Percentiles rank a stretch among this genome's conserved stretches.
These are phyloP conservation scores for Lipophrys pholis DNA, from an alignment of 2,113 vertebrate species.

Conservation along the genomic window DNA sequence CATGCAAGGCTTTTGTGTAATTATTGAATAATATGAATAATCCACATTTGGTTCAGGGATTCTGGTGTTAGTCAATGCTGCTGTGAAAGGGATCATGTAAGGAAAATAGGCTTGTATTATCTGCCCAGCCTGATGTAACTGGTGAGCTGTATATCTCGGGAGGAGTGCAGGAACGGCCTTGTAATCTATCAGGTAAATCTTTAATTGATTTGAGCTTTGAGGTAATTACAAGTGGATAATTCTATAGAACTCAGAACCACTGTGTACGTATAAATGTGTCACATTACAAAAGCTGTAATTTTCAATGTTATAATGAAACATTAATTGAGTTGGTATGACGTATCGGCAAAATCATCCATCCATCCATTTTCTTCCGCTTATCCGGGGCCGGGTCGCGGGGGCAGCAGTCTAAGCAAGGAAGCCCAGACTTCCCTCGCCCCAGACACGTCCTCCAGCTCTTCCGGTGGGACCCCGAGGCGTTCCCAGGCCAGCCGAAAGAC, in stretches of 20 bases:
- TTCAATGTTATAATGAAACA: neutral
- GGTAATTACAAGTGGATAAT: too few species aligned
- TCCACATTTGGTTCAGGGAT: slow-evolving; percentile 15
- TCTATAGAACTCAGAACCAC: too few species aligned
- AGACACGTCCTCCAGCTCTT: too few species aligned
- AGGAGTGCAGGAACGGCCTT: neutral
- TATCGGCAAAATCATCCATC: neutral
- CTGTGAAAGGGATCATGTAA: neutral
- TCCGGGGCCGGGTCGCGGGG: too few species aligned
- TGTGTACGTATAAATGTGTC: too few species aligned
- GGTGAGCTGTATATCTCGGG: neutral
- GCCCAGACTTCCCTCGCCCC: too few species aligned
- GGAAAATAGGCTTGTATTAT: neutral
- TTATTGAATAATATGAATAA: slow-evolving; percentile 41
- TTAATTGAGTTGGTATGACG: neutral
- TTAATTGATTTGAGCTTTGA: neutral
- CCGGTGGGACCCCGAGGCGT: too few species aligned
- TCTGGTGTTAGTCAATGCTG: neutral
- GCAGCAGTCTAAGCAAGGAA: too few species aligned
- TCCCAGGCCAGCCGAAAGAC: too few species aligned
- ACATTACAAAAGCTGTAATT: too few species aligned
- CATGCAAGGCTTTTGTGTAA: slow-evolving; percentile 18
- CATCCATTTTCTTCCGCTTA: too few species aligned
- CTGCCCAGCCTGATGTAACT: slow-evolving; percentile 3
- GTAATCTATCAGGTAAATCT: neutral